Percentiles rank a stretch among this genome's conserved stretches.
Conservation (phyloP, 2,888 invertebrate genomes). For the Julus scandinavius region DNA sequence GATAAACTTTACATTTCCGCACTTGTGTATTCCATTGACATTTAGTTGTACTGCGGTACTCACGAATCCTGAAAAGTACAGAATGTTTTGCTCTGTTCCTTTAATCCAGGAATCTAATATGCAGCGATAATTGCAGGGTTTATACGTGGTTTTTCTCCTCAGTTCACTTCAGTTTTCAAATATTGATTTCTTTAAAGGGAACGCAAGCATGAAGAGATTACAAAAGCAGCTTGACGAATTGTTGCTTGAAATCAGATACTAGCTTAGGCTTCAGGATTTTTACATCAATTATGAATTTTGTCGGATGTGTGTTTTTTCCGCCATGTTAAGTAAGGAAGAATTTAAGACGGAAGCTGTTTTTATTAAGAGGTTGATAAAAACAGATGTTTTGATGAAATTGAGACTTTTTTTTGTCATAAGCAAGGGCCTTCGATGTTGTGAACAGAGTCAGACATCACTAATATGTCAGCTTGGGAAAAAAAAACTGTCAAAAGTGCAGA, state of each 20-base stretch:
- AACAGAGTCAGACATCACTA: too few relatives aligned
- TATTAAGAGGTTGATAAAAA: neutral
- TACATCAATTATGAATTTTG: neutral
- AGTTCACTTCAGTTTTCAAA: neutral
- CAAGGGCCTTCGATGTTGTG: neutral
- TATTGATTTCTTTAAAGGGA: constrained; percentile 36
- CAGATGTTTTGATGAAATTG: neutral
- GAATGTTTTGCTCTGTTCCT: neutral
- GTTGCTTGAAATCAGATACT: neutral
- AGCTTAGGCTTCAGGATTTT: neutral
- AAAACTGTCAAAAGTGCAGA: too few relatives aligned
- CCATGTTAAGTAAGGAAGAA: neutral
- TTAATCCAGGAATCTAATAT: neutral
- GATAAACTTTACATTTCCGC: too few relatives aligned
- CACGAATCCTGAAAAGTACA: neutral
- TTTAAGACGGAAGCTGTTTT: neutral
- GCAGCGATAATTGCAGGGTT: neutral
- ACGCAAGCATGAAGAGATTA: neutral
- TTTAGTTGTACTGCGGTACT: too few relatives aligned
- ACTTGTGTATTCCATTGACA: too few relatives aligned
- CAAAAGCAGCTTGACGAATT: neutral
- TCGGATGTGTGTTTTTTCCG: neutral
- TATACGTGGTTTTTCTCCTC: neutral
- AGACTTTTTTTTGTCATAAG: neutral
- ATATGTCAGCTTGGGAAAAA: neutral